A percentile compares a stretch with the other conserved stretches of the same genome.
Conservation (phyloP, 2,888 invertebrate genomes). For the Apodemia mormo region DNA sequence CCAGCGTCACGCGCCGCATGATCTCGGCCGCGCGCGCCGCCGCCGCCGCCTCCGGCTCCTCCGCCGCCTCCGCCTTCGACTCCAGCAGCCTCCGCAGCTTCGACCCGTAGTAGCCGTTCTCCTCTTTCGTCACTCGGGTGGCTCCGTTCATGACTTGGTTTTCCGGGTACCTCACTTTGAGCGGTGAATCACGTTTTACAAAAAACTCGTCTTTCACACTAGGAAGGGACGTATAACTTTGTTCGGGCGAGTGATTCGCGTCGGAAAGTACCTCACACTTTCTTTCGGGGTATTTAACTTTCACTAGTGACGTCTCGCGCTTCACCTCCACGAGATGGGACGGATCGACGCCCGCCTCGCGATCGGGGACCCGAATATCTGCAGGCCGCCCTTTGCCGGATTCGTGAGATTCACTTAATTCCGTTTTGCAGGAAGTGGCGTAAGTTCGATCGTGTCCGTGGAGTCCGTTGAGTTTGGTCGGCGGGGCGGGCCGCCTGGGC, state of each 20-base stretch:
- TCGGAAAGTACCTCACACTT: background rate
- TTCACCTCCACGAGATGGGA: background rate
- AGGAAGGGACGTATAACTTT: background rate
- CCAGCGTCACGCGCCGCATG: slow-evolving; percentile 70
- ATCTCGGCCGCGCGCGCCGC: slow-evolving; percentile 66
- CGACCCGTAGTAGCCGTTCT: slow-evolving; percentile 41
- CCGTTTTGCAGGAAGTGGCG: background rate
- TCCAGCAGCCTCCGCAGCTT: slow-evolving; percentile 38
- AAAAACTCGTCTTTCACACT: background rate
- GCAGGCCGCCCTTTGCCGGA: background rate
- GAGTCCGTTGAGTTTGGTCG: slow-evolving; percentile 25
- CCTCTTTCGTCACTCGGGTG: slow-evolving; percentile 32
- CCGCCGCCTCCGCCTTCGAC: slow-evolving; percentile 30
- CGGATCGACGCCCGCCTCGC: background rate
- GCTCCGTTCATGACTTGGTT: background rate
- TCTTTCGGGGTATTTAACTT: background rate
- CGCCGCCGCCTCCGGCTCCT: slow-evolving; percentile 37
- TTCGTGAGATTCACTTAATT: background rate
- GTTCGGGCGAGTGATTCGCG: background rate
- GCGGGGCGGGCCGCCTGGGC: slow-evolving; percentile 28
- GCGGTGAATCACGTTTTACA: background rate
- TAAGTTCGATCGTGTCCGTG: slow-evolving; percentile 28
- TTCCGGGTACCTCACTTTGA: background rate
- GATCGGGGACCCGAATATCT: too few relatives aligned
- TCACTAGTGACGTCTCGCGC: slow-evolving; percentile 29